phyloP scores from a whole-genome alignment of 2,113 vertebrate genomes.

The Myotis brandtii region DNA sequence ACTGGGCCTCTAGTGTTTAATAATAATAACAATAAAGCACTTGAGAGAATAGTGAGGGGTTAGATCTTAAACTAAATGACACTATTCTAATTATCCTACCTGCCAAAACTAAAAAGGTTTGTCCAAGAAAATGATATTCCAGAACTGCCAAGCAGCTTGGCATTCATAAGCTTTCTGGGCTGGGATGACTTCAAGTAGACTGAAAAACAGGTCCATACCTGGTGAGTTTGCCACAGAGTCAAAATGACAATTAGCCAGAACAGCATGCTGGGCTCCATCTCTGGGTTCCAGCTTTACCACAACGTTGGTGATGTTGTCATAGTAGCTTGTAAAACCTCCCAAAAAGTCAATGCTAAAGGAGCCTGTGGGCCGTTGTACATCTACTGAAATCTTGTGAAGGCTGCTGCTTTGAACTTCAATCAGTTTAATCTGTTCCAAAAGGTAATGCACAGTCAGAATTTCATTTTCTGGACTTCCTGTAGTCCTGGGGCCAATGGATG shows the following conservation, averaged over 20 bases:
- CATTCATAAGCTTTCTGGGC: background rate
- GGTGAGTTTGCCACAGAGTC: conserved; percentile 96
- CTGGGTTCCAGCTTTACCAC: conserved; percentile 94
- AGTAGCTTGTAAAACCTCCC: conserved; percentile 98
- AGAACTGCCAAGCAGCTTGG: background rate
- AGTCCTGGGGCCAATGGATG: conserved; percentile 93
- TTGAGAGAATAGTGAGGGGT: background rate
- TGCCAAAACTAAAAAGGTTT: background rate
- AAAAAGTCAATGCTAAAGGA: conserved; percentile 98
- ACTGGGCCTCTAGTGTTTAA: background rate
- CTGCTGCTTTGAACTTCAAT: conserved; percentile 88
- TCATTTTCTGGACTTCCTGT: conserved; percentile 97
- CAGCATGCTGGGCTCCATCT: conserved; percentile 91
- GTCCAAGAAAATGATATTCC: background rate
- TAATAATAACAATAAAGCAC: background rate
- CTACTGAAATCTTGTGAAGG: conserved; percentile 90
- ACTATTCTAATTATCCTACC: background rate
- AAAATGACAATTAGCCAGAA: conserved; percentile 98
- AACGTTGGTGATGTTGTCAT: conserved; percentile 96
- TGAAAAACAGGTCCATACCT: conserved; percentile 85
- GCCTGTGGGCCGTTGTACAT: conserved; percentile 94
- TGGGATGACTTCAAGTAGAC: background rate
- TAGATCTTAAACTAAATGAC: background rate
- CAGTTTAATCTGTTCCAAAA: conserved; percentile 92
- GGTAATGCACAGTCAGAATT: conserved; percentile 93